Percentiles rank a stretch among this genome's conserved stretches.
These are phyloP conservation scores for Sebastes hubbsi DNA, from an alignment of 2,797 vertebrate genomes.

Conservation along the genomic window DNA sequence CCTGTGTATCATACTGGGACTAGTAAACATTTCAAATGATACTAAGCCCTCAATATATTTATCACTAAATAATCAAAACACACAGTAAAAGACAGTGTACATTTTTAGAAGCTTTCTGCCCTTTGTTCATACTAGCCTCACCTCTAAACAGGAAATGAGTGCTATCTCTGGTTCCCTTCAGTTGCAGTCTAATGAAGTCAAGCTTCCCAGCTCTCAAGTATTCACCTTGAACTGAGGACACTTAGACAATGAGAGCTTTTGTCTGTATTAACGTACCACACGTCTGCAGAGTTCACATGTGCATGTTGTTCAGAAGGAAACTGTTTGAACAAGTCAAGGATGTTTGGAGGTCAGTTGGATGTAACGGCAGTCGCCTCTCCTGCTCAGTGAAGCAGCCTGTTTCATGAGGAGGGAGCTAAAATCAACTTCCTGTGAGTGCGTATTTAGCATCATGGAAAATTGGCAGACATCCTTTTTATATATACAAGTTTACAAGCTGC, in stretches of 20 bases:
- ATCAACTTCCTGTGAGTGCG: slow-evolving; percentile 26
- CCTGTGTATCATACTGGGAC: not conserved
- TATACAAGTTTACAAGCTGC: slow-evolving; percentile 22
- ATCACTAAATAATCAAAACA: not conserved
- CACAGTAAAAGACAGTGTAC: not conserved
- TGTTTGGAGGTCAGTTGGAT: slow-evolving; percentile 43
- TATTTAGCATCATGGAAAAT: slow-evolving; percentile 58
- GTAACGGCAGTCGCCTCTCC: not conserved
- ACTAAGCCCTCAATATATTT: not conserved
- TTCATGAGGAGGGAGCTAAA: not conserved
- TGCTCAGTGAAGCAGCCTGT: not conserved
- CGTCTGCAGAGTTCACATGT: slow-evolving; percentile 18
- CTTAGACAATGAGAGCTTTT: slow-evolving; percentile 49
- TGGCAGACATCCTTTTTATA: slow-evolving; percentile 14
- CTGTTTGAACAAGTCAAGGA: not conserved
- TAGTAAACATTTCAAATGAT: not conserved
- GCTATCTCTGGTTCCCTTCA: not conserved
- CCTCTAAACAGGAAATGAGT: not conserved
- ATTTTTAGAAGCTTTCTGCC: not conserved
- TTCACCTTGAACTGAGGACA: slow-evolving; percentile 52
- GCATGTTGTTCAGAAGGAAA: slow-evolving; percentile 11
- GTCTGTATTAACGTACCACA: slow-evolving; percentile 23
- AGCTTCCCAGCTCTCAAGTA: slow-evolving; percentile 22
- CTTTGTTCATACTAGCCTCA: not conserved
- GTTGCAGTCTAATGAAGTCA: not conserved